phyloP scores from a whole-genome alignment of 2,113 vertebrate species.

The Microcebus murinus region DNA sequence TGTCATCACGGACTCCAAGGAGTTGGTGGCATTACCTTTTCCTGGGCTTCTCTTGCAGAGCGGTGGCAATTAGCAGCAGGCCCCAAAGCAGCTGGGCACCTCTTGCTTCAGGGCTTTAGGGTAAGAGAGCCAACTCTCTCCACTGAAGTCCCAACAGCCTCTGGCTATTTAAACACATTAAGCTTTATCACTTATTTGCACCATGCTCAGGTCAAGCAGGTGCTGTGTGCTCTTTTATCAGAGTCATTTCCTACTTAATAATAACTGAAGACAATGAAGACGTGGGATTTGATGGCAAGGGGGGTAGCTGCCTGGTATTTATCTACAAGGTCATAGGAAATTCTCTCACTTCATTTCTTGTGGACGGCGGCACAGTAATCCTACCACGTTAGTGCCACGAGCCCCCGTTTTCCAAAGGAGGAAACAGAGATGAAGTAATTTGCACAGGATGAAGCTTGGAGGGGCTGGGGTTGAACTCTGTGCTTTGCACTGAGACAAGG shows the following conservation, averaged over 20 bases:
- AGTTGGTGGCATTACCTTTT: not conserved
- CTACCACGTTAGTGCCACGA: not conserved
- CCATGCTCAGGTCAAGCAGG: constrained; percentile 52
- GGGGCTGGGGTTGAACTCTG: not conserved
- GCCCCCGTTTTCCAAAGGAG: not conserved
- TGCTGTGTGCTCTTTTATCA: constrained; percentile 50
- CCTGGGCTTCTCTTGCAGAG: not conserved
- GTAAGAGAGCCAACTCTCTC: not conserved
- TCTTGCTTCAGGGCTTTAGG: not conserved
- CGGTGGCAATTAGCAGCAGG: too few species aligned
- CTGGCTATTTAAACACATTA: not conserved
- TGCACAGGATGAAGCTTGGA: not conserved
- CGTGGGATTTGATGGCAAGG: not conserved
- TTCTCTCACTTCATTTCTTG: constrained; percentile 11
- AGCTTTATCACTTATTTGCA: constrained; percentile 60
- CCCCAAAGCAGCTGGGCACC: not conserved
- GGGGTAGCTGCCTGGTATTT: not conserved
- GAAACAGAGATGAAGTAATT: constrained; percentile 32
- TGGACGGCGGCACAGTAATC: not conserved
- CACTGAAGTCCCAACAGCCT: not conserved
- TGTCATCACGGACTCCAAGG: not conserved
- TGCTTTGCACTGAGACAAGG: not conserved
- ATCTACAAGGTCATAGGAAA: constrained; percentile 53
- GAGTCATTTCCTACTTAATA: constrained; percentile 65
- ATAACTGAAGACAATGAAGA: constrained; percentile 46